Base-by-base conservation (phyloP, 2,113 vertebrate genomes). In the Nannobrachium achirus region DNA sequence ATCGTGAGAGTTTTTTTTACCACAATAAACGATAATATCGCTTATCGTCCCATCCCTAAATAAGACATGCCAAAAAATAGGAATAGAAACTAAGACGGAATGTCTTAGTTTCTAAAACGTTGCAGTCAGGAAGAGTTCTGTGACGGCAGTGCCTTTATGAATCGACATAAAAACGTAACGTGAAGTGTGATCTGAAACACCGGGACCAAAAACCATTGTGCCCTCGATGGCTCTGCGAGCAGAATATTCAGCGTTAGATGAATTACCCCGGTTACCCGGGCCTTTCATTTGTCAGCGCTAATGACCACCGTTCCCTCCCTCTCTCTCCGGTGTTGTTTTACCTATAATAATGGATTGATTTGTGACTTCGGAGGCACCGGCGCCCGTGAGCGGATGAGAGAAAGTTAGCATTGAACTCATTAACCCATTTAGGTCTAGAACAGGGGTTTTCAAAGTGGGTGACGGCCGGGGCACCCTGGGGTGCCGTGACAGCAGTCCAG, bases 361-460 rank as follows among this genome's bases (percentile, higher is more conserved):
- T 86, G 85, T 75, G 69, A 84, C 82, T 85, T 33, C 77, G 16
- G 63, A 85, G 86, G 82, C 77, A 70, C 71, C 25, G 79, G 78
- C 81, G 80, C 70, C 79, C 82, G 73, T 49, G 82, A 83, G 78
- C 11, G 62, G 79, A 45, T 14, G 58, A 77, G 74, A 69, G 69
- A 88, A 91, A 91, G 86, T 89, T 92, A 80, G 77, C 76, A 87
- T 87, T 91, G 81, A 91, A 91, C 85, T 91, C 84, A 90, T 91
- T 91, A n/a, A n/a, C n/a, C n/a, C n/a, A n/a, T n/a, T n/a, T n/a
- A n/a, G n/a, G n/a, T n/a, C n/a, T n/a, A n/a, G n/a, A n/a, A n/a
- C n/a, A n/a, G n/a, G n/a, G n/a, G n/a, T n/a, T n/a, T n/a, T n/a
- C n/a, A n/a, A n/a, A n/a, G n/a, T n/a, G n/a, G n/a, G n/a, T n/a